These are phyloP conservation scores for Chromoteleia sp. DNA, from an alignment of 2,888 invertebrate genomes.

Conservation along the genomic window DNA sequence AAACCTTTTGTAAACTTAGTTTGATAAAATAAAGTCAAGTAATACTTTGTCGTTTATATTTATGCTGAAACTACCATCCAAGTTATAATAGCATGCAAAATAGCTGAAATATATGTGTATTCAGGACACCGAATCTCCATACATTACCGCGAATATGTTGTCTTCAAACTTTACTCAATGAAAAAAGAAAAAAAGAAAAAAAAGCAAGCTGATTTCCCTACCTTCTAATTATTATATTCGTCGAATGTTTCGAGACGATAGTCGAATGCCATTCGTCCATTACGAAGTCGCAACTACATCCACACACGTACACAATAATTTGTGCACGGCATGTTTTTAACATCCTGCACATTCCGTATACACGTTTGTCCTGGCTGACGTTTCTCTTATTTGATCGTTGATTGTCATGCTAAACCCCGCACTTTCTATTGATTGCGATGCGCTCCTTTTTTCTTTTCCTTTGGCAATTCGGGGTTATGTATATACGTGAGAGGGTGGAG, in stretches of 20 bases:
- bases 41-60: too few species aligned
- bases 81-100: too few species aligned
- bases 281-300: constrained; percentile 29
- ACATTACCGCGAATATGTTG: not conserved
- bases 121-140: too few species aligned
- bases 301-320: constrained; percentile 54
- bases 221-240: constrained; percentile 44
- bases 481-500: constrained; percentile 65
- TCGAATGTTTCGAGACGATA: constrained; percentile 29
- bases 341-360: constrained; percentile 66
- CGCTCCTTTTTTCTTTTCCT: constrained; percentile 69
- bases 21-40: too few species aligned
- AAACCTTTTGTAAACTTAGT: too few species aligned
- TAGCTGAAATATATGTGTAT: too few species aligned
- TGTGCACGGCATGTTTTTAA: constrained; percentile 60
- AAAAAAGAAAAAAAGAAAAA: not conserved
- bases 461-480: constrained; percentile 64
- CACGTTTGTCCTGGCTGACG: constrained; percentile 75
- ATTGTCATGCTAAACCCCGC: constrained; percentile 82
- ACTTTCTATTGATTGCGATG: constrained; percentile 78
- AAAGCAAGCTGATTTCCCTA: constrained; percentile 12
- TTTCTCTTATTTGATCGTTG: constrained; percentile 81
- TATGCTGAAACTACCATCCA: too few species aligned
- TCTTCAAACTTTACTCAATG: not conserved
- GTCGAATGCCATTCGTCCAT: constrained; percentile 20